These are phyloP conservation scores for Acanthosoma haemorrhoidale DNA, from an alignment of 2,888 invertebrate genomes.

Conservation along the genomic window DNA sequence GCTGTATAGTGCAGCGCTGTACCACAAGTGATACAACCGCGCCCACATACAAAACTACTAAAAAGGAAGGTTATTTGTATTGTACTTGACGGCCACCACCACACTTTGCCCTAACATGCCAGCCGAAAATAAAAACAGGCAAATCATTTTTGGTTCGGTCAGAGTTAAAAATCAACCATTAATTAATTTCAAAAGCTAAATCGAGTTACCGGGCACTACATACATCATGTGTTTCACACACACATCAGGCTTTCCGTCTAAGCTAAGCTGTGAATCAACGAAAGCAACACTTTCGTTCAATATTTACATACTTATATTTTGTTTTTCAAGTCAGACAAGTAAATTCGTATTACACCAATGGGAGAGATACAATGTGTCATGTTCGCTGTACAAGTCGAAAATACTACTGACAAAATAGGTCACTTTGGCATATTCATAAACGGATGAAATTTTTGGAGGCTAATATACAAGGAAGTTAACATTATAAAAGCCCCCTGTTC, in stretches of 20 bases:
- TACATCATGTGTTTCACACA: slow-evolving; percentile 28
- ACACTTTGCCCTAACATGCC: slow-evolving; percentile 39
- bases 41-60: not conserved
- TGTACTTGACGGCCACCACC: slow-evolving; percentile 36
- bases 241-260: slow-evolving; percentile 35
- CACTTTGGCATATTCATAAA: too few species aligned
- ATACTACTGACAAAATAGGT: too few species aligned
- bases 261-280: slow-evolving; percentile 40
- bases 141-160: slow-evolving; percentile 27
- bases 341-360: not conserved
- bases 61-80: not conserved
- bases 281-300: slow-evolving; percentile 36
- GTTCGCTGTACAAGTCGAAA: too few species aligned
- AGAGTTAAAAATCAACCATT: slow-evolving; percentile 21
- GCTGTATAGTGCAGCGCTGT: slow-evolving; percentile 1
- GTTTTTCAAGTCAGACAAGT: slow-evolving; percentile 33
- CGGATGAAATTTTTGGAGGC: too few species aligned
- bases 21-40: not conserved
- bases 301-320: slow-evolving; percentile 32
- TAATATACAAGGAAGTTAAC: too few species aligned
- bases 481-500: too few species aligned
- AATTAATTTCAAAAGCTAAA: slow-evolving; percentile 34
- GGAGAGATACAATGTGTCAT: too few species aligned
- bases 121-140: slow-evolving; percentile 37
- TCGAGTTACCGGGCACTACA: slow-evolving; percentile 37